Evolutionary conservation across 2,888 invertebrate species (phyloP), one percentile per base, ranked within the genome.

Genomic region (Cheilosia variabilis): DNA sequence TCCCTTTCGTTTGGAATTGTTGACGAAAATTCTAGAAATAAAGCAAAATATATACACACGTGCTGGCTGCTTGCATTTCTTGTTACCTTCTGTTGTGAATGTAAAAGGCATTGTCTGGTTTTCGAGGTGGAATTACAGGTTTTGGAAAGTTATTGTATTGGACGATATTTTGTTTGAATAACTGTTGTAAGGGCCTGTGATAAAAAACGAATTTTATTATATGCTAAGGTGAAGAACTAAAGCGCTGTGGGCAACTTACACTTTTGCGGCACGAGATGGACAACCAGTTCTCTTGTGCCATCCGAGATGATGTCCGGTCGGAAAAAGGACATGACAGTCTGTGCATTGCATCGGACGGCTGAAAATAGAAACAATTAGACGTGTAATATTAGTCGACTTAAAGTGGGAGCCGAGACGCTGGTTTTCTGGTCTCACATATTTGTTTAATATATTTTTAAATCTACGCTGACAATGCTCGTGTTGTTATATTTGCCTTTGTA

Each of bases 331-430:
- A 88, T 91, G 90, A 80, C 92, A 92, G 87, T 91, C 91, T 27
- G 91, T 90, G 83, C 92, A 92, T 81, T 91, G 90, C 91, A 91
- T 91, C n/a, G 91, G 91, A n/a, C 92, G 91, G 15, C 92, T 92
- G 17, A 15, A 43, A 55, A 24, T 13, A 19, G 1, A 60, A 37
- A 41, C 7, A 45, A 4, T 7, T 7, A 7, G 7, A 31, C 27
- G 27, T 31, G 27, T 9, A 31, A 31, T 2, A 31, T 7, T 2
- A 31, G 31, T 31, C 31, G 31, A 31, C 9, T 31, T 9, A 9
- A 31, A 31, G 9, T 9, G 31, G 31, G 9, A 31, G 31, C 9
- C 9, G 31, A 7, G 31, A 31, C 1, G 31, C 31, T 31, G 31
- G 31, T 9, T 7, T 9, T 31, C 9, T 31, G 9, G 31, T 9